These are phyloP conservation scores for Macropus fuliginosus DNA, from an alignment of 2,797 vertebrate species.

Conservation along the genomic window DNA sequence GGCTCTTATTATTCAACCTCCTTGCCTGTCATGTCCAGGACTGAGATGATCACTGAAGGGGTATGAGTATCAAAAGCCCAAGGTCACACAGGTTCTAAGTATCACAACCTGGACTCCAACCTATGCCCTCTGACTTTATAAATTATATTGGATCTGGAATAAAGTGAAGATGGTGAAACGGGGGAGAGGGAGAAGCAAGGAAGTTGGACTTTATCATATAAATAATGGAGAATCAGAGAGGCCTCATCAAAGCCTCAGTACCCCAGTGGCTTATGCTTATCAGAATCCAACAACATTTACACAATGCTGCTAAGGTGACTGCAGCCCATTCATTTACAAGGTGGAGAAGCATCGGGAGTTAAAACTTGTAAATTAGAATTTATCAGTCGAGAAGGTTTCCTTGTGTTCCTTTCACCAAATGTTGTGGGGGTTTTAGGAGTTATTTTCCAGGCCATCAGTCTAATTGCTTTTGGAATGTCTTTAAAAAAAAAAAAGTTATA, in stretches of 20 bases:
- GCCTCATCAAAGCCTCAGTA: conserved; percentile 28
- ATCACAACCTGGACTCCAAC: background rate
- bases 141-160: background rate
- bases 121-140: background rate
- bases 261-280: conserved; percentile 18
- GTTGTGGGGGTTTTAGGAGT: conserved; percentile 42
- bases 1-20: background rate
- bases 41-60: background rate
- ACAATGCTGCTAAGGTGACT: conserved; percentile 21
- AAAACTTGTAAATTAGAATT: conserved; percentile 20
- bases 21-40: background rate
- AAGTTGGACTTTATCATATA: background rate
- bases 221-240: background rate
- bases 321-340: conserved; percentile 38
- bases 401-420: conserved; percentile 46
- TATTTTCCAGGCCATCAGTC: conserved; percentile 62
- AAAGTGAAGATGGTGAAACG: background rate
- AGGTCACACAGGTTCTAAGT: background rate
- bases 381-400: conserved; percentile 41
- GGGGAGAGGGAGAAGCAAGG: background rate
- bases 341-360: conserved; percentile 10
- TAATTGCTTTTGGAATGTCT: conserved; percentile 53
- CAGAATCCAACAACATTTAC: conserved; percentile 2
- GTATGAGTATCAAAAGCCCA: background rate
- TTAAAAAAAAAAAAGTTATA: conserved; percentile 25